These are phyloP conservation scores for Chamaetylas fuelleborni DNA, from an alignment of 2,113 vertebrate species.

Conservation along the genomic window DNA sequence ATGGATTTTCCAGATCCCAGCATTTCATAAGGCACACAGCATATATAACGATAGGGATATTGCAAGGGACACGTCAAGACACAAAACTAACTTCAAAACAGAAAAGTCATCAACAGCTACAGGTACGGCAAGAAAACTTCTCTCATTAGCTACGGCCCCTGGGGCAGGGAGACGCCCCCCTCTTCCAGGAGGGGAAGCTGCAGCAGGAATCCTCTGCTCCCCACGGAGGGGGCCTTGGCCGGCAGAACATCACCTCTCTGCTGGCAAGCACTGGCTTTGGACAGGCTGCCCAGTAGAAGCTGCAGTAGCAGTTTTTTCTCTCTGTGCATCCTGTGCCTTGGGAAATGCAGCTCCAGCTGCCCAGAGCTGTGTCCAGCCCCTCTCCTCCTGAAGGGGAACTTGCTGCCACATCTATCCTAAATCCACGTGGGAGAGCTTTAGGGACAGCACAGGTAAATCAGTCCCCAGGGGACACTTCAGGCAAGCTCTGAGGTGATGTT, in stretches of 20 bases:
- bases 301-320: not conserved
- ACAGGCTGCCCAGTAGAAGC: constrained; percentile 39
- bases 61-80: constrained; percentile 88
- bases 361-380: not conserved
- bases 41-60: constrained; percentile 89
- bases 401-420: not conserved
- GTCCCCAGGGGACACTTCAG: not conserved
- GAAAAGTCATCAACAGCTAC: constrained; percentile 83
- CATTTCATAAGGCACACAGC: constrained; percentile 86
- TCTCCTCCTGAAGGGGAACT: not conserved
- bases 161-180: not conserved
- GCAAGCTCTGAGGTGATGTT: not conserved
- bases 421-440: not conserved
- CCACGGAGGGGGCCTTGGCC: not conserved
- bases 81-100: constrained; percentile 81
- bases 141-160: constrained; percentile 40
- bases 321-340: fast-evolving
- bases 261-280: not conserved
- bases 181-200: constrained; percentile 17
- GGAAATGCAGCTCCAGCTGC: not conserved
- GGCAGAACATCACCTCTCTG: not conserved
- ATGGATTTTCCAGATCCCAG: constrained; percentile 77
- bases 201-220: not conserved
- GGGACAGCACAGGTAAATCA: not conserved
- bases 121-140: constrained; percentile 75